Conservation (phyloP, 1,140 invertebrate species). For the Lepidotrigona ventralis region DNA sequence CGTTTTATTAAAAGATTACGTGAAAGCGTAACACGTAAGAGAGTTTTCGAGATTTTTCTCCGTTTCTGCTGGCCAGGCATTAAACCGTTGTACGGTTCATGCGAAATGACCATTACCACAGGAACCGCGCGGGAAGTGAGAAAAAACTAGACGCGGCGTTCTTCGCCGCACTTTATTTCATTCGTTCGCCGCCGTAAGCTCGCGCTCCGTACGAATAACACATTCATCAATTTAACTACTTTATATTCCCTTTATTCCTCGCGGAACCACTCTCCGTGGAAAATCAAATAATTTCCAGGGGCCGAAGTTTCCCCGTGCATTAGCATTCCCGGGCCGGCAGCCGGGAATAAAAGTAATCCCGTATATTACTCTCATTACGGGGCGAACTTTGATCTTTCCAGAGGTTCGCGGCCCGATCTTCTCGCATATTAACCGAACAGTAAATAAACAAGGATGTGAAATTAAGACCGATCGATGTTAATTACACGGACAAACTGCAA, state of each 20-base stretch:
- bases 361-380: neutral
- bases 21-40: neutral
- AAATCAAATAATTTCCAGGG: conserved; percentile 6
- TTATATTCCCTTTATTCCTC: neutral
- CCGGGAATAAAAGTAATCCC: neutral
- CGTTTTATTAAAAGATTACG: neutral
- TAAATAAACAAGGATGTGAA: conserved; percentile 9
- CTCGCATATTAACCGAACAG: neutral
- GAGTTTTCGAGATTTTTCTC: neutral
- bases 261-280: neutral
- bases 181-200: neutral
- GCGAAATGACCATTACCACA: neutral
- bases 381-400: neutral
- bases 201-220: neutral
- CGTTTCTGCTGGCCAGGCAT: neutral
- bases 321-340: neutral
- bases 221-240: neutral
- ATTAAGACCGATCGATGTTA: conserved; percentile 31
- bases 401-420: neutral
- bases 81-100: neutral
- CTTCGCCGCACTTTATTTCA: neutral
- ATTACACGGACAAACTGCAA: conserved; percentile 4
- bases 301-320: neutral
- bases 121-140: neutral
- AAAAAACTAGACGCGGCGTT: neutral